Percentiles rank a stretch among this genome's conserved stretches.
These are phyloP conservation scores for Xestia xanthographa DNA, from an alignment of 2,888 invertebrate genomes.

Conservation along the genomic window DNA sequence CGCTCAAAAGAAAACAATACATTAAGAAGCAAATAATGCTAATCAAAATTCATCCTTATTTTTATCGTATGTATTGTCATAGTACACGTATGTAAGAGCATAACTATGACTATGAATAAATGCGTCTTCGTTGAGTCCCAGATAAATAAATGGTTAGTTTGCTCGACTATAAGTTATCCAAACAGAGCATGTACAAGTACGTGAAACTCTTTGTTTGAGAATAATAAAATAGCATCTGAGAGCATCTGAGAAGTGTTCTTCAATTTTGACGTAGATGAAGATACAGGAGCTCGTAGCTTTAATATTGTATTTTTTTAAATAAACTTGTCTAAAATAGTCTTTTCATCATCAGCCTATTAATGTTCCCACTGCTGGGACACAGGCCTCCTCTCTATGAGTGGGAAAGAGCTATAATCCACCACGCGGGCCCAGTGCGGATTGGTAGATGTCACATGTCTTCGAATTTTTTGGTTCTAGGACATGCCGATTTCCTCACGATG, in stretches of 20 bases:
- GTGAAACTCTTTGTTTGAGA: constrained; percentile 11
- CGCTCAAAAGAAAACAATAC: neutral
- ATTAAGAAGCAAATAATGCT: neutral
- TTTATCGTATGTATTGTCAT: constrained; percentile 3
- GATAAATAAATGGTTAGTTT: constrained; percentile 49
- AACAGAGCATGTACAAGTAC: neutral
- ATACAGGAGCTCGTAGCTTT: neutral
- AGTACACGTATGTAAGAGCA: constrained; percentile 43
- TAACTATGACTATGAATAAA: constrained; percentile 65
- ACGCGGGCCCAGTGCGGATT: too few relatives aligned
- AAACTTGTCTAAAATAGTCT: too few relatives aligned
- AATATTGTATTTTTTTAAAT: too few relatives aligned
- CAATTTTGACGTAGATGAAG: neutral
- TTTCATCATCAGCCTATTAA: too few relatives aligned
- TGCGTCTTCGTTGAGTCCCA: constrained; percentile 39
- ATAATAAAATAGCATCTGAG: constrained; percentile 3
- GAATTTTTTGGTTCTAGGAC: too few relatives aligned
- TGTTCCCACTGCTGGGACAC: too few relatives aligned
- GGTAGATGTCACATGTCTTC: too few relatives aligned
- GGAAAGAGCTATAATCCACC: too few relatives aligned
- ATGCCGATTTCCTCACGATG: too few relatives aligned
- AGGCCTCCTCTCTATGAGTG: too few relatives aligned
- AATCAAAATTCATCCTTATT: neutral
- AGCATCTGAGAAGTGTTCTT: neutral
- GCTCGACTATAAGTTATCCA: constrained; percentile 19